Evolutionary conservation across 2,113 vertebrate species (phyloP).

Genomic region (Caranx melampygus): DNA sequence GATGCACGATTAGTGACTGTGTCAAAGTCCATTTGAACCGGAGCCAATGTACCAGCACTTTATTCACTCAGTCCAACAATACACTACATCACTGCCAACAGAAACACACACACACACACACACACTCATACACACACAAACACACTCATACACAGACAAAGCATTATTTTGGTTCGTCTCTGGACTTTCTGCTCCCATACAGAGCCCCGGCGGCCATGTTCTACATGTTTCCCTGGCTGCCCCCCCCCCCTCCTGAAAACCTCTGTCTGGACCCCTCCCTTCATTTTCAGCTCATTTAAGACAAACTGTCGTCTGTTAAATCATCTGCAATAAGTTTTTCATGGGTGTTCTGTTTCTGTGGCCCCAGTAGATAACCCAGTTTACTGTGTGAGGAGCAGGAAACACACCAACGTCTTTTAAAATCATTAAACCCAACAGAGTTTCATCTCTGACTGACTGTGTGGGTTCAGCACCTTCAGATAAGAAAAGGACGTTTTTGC

Average conservation of each 20-base stretch:
- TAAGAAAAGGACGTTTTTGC: not conserved
- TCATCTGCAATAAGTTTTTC: no score
- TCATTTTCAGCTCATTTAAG: no score
- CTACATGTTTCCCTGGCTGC: not conserved
- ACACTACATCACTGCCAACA: slow-evolving; percentile 1
- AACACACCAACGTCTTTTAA: no score
- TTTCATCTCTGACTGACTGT: not conserved
- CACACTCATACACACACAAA: not conserved
- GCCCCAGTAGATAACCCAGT: no score
- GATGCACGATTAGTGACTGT: no score
- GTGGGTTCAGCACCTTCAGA: not conserved
- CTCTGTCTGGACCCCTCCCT: no score
- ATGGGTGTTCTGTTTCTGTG: no score
- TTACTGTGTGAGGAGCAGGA: no score
- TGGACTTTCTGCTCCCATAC: no score
- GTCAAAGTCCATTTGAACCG: not conserved
- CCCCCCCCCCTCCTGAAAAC: no score
- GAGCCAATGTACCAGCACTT: not conserved
- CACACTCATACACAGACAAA: not conserved
- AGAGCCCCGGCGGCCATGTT: not conserved
- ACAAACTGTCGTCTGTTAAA: no score
- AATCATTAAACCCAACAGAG: no score
- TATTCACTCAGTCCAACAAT: slow-evolving; percentile 16
- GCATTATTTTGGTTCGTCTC: not conserved
- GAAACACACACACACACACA: not conserved